Evolutionary conservation across 2,888 invertebrate species (phyloP).

Genomic region (Lysandra bellargus): DNA sequence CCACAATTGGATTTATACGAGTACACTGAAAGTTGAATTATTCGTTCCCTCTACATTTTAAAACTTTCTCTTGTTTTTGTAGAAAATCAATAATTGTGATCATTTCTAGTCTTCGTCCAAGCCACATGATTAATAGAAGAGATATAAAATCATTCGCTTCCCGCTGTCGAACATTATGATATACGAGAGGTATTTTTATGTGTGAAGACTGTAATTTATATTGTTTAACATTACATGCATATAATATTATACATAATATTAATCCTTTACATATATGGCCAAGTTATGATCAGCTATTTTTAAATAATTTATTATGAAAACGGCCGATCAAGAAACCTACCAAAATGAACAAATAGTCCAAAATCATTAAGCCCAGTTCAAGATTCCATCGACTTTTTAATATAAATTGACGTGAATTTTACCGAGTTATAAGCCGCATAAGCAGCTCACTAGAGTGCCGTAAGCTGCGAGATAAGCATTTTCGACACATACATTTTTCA

Average conservation of each 20-base stretch:
- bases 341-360: background rate
- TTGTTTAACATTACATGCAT: too few relatives aligned
- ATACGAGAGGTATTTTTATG: too few relatives aligned
- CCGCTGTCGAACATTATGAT: too few relatives aligned
- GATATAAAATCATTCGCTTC: too few relatives aligned
- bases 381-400: background rate
- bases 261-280: too few relatives aligned
- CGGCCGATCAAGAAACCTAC: background rate
- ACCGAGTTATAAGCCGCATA: slow-evolving; percentile 4
- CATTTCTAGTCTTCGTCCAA: background rate
- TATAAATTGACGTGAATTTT: background rate
- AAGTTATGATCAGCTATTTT: too few relatives aligned
- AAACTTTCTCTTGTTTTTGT: background rate
- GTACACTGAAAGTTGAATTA: background rate
- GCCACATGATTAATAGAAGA: background rate
- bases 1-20: background rate
- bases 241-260: too few relatives aligned
- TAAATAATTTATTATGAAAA: background rate
- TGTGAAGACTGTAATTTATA: too few relatives aligned
- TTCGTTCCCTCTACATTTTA: background rate
- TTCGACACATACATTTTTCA: slow-evolving; percentile 28
- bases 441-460: slow-evolving; percentile 6
- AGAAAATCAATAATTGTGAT: background rate
- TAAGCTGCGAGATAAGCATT: slow-evolving; percentile 16
- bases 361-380: background rate